Percentiles rank a stretch among this genome's conserved stretches.
Conservation (phyloP, 2,113 vertebrate genomes). For the Python bivittatus region DNA sequence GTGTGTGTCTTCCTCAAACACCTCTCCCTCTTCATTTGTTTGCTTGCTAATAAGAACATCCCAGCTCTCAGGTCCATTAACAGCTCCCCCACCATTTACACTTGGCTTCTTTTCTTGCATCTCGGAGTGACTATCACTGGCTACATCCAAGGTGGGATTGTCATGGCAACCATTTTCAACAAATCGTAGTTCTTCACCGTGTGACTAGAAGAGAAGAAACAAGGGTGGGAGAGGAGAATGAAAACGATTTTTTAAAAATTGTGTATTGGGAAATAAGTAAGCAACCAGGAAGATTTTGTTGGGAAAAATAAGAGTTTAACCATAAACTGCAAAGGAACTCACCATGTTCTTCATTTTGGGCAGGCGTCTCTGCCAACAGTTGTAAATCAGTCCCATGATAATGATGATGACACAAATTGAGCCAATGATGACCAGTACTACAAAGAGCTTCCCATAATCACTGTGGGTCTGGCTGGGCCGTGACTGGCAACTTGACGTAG, state of each 20-base stretch:
- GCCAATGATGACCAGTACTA: conserved; percentile 94
- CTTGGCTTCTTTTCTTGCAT: conserved; percentile 92
- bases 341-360: conserved; percentile 92
- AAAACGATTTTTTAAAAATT: not conserved
- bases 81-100: conserved; percentile 83
- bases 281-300: not conserved
- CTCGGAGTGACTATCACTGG: conserved; percentile 89
- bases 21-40: conserved; percentile 86
- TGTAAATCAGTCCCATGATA: conserved; percentile 89
- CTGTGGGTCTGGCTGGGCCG: conserved; percentile 85
- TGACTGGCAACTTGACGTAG: conserved; percentile 82
- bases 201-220: conserved; percentile 70
- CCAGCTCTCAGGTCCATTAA: conserved; percentile 83
- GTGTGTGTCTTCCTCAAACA: conserved; percentile 93
- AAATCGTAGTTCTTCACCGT: conserved; percentile 90
- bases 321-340: conserved; percentile 28
- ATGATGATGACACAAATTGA: conserved; percentile 94
- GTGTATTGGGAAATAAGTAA: not conserved
- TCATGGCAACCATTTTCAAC: conserved; percentile 98
- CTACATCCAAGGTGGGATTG: conserved; percentile 96
- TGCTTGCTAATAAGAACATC: conserved; percentile 89
- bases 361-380: conserved; percentile 93
- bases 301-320: not conserved
- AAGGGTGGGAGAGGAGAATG: not conserved
- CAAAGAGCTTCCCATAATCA: conserved; percentile 95